Conservation (phyloP, 2,113 vertebrate species). For the Carettochelys insculpta region DNA sequence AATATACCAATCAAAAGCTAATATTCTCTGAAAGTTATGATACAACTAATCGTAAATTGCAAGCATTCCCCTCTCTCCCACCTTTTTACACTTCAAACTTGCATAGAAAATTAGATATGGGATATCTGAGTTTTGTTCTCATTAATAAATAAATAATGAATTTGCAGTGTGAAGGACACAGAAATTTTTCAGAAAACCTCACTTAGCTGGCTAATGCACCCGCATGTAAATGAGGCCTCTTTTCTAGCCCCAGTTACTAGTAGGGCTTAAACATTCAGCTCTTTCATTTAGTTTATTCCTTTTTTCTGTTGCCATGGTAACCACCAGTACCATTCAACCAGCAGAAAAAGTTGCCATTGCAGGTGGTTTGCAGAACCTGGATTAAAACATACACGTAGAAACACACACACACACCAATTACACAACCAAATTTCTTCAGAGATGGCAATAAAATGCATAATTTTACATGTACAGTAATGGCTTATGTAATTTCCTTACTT, state of each 20-base stretch:
- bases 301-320: slow-evolving; percentile 62
- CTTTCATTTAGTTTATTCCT: slow-evolving; percentile 48
- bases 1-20: slow-evolving; percentile 5
- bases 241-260: slow-evolving; percentile 20
- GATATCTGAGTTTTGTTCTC: neutral
- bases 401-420: slow-evolving; percentile 6
- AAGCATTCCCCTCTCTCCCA: neutral
- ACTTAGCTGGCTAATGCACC: slow-evolving; percentile 50
- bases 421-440: slow-evolving; percentile 4
- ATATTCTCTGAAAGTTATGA: neutral
- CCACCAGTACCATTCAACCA: slow-evolving; percentile 59
- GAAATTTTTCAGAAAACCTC: slow-evolving; percentile 64
- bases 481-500: slow-evolving; percentile 5
- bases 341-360: slow-evolving; percentile 53
- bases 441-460: slow-evolving; percentile 11
- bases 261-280: slow-evolving; percentile 49
- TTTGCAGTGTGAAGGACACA: slow-evolving; percentile 19
- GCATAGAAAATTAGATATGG: neutral
- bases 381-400: slow-evolving; percentile 42
- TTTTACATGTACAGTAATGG: slow-evolving; percentile 22
- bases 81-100: neutral
- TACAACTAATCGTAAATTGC: neutral
- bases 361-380: slow-evolving; percentile 64
- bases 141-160: slow-evolving; percentile 4
- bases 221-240: slow-evolving; percentile 68